Percentiles rank a stretch among this genome's conserved stretches.
phyloP scores from a whole-genome alignment of 2,888 invertebrate genomes.

The Gymnoscelis rufifasciata region DNA sequence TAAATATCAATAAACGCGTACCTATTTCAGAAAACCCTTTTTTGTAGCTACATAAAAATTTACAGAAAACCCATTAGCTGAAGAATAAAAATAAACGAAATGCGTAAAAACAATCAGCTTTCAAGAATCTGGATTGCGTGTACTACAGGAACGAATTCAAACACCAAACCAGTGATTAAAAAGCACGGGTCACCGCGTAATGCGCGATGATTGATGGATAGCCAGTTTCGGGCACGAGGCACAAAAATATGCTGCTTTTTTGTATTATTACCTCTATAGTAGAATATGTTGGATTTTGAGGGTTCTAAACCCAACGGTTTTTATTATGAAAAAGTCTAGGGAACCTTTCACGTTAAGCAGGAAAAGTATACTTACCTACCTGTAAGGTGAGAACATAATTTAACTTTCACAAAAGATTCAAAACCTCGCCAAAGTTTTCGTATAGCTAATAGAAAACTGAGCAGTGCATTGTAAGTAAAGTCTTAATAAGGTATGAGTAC shows the following conservation, averaged over 20 bases:
- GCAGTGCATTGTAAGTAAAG: not conserved
- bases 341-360: no score
- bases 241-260: not conserved
- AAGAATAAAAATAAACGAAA: no score
- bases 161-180: conserved; percentile 1
- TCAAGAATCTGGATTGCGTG: not conserved
- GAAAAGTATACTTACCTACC: no score
- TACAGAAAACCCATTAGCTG: no score
- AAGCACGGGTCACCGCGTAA: conserved; percentile 1
- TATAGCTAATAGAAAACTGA: not conserved
- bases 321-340: no score
- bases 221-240: not conserved
- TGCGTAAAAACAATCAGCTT: not conserved
- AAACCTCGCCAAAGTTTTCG: not conserved
- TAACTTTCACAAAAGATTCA: no score
- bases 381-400: no score
- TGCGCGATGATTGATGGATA: conserved; percentile 7
- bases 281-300: no score
- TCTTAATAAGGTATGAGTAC: conserved; percentile 17
- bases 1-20: no score
- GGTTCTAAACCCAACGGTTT: no score
- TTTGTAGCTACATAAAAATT: no score
- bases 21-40: no score
- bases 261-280: not conserved
- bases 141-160: not conserved